These are phyloP conservation scores for Micropoecilia bifurca DNA, from an alignment of 2,797 vertebrate species.

Conservation along the genomic window DNA sequence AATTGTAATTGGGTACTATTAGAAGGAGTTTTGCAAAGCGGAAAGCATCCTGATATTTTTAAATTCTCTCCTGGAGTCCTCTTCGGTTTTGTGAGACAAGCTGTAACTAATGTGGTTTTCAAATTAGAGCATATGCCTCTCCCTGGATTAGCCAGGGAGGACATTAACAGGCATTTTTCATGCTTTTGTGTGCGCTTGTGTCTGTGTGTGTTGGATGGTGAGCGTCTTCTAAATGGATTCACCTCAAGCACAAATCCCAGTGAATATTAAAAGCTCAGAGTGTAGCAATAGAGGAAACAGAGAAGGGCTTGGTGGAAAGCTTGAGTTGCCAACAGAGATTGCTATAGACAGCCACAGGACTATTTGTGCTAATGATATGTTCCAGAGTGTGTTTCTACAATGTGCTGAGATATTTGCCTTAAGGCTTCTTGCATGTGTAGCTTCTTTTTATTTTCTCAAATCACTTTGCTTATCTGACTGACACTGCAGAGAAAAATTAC, in stretches of 20 bases:
- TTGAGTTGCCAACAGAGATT: slow-evolving; percentile 69
- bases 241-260: slow-evolving; percentile 58
- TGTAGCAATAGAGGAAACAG: slow-evolving; percentile 45
- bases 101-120: slow-evolving; percentile 78
- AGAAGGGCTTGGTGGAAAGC: slow-evolving; percentile 51
- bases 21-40: slow-evolving; percentile 67
- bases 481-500: slow-evolving; percentile 51
- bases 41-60: slow-evolving; percentile 69
- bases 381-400: slow-evolving; percentile 67
- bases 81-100: slow-evolving; percentile 63
- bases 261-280: slow-evolving; percentile 69
- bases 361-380: slow-evolving; percentile 79
- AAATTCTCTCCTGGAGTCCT: slow-evolving; percentile 66
- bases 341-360: slow-evolving; percentile 76
- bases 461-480: slow-evolving; percentile 61
- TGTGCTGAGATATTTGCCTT: slow-evolving; percentile 60
- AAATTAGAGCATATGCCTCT: slow-evolving; percentile 68
- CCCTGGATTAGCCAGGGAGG: slow-evolving; percentile 66
- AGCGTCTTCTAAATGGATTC: slow-evolving; percentile 60
- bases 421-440: slow-evolving; percentile 59
- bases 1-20: slow-evolving; percentile 78
- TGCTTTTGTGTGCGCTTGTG: slow-evolving; percentile 29
- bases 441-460: slow-evolving; percentile 70
- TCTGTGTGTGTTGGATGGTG: slow-evolving; percentile 10
- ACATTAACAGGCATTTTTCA: slow-evolving; percentile 63